Evolutionary conservation across 92 coral and sea anemone species (phyloP), one percentile per base, ranked within the genome.

Genomic region (Parazoanthus swiftii): DNA sequence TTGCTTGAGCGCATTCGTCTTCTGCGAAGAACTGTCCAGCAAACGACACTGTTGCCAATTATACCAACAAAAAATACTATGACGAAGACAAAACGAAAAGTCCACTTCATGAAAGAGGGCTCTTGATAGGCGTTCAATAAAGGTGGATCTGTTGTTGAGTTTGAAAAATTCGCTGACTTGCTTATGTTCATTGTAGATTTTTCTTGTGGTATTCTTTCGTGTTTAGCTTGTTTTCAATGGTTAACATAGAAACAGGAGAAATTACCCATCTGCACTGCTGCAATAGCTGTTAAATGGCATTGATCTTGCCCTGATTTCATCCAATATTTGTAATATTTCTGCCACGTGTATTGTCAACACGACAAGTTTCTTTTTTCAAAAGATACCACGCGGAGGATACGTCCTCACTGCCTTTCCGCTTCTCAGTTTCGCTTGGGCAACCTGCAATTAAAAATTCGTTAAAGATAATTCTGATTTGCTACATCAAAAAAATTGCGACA

Each of bases 1-100:
- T 95, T 95, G 74, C 96, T 95, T 13, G 95, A 93, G 42, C 95
- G 95, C 98, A 95, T 93, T 33, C 98, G 93, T 37, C 91, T 92
- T 7, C 98, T 95, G 23, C 98, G 95, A 23, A 96, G 86, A n/a
- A 96, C 92, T 8, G 98, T 96, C 89, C 91, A 86, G 20, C 98
- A 96, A 7, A 96, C 99, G 11, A 96, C 94, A 23, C 95, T 87
- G 74, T 96, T 96, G 23, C 98, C 98, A 8, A 91, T 85, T 11
- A 96, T 86, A 26, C 99, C 99, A 13, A 95, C 96, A 10, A 93
- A 74, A 56, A 96, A 96, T 2, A 96, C 97, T 26, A 88, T 77
- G 81, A 95, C 92, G 73, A 92, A 96, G 21, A 95, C 93, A 74
- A 96, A 50, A 5, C 99, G 93, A n/a, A 96, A 92, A 26, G 89